phyloP scores from a whole-genome alignment of 2,888 invertebrate species.

The Pseudanteris insignis region DNA sequence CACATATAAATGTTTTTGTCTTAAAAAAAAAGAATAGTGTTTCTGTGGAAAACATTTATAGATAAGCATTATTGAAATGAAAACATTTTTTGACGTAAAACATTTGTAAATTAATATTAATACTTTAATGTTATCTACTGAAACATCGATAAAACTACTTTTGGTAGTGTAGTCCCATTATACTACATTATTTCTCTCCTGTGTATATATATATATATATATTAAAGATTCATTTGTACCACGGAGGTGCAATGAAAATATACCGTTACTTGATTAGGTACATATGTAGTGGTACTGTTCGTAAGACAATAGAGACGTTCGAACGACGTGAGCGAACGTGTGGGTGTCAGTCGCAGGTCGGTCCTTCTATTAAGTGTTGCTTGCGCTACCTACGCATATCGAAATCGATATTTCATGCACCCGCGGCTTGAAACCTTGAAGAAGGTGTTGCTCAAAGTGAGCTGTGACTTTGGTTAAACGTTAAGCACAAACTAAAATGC shows the following conservation, averaged over 20 bases:
- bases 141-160: too few relatives aligned
- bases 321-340: constrained; percentile 49
- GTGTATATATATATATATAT: too few relatives aligned
- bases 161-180: too few relatives aligned
- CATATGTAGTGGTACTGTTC: constrained; percentile 25
- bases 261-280: constrained; percentile 45
- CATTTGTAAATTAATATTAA: too few relatives aligned
- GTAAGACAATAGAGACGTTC: constrained; percentile 53
- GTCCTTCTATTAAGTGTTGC: constrained; percentile 42
- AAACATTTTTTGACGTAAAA: too few relatives aligned
- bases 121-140: too few relatives aligned
- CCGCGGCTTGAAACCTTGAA: constrained; percentile 25
- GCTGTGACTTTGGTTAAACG: constrained; percentile 23
- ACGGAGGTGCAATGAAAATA: constrained; percentile 15
- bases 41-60: too few relatives aligned
- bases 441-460: constrained; percentile 26
- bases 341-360: constrained; percentile 48
- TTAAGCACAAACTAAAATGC: too few relatives aligned
- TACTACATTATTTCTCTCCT: too few relatives aligned
- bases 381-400: constrained; percentile 45
- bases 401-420: constrained; percentile 45
- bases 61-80: too few relatives aligned
- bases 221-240: constrained; percentile 31
- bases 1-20: too few relatives aligned
- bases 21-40: too few relatives aligned